A percentile compares a stretch with the other conserved stretches of the same genome.
Evolutionary conservation across 2,888 invertebrate genomes (phyloP).

Genomic region (Linnaemya vulpina): DNA sequence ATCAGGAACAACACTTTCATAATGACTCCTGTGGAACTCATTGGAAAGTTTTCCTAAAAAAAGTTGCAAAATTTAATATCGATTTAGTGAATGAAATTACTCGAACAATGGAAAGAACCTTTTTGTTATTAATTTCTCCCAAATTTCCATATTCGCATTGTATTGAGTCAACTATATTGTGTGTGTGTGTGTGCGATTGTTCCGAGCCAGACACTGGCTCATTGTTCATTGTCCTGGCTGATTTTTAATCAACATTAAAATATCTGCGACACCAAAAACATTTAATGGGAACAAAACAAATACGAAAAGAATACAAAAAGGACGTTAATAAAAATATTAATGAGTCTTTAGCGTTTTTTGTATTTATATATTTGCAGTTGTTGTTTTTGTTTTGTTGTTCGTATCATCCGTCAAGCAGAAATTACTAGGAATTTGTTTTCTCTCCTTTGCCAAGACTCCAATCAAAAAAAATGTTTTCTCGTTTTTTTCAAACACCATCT

Average conservation of each 20-base stretch:
- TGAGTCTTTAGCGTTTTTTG: slow-evolving; percentile 79
- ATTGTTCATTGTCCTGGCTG: slow-evolving; percentile 67
- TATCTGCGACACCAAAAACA: slow-evolving; percentile 64
- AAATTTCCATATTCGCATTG: neutral
- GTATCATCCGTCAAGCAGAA: slow-evolving; percentile 59
- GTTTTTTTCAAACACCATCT: slow-evolving; percentile 22
- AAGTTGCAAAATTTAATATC: too few relatives aligned
- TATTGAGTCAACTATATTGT: neutral
- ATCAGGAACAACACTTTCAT: too few relatives aligned
- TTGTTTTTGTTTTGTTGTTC: slow-evolving; percentile 47
- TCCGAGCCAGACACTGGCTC: slow-evolving; percentile 60
- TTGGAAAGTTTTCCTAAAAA: too few relatives aligned
- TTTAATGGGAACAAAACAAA: slow-evolving; percentile 40
- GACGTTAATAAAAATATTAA: slow-evolving; percentile 76
- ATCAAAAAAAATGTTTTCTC: neutral
- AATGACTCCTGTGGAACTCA: too few relatives aligned
- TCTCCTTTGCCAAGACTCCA: slow-evolving; percentile 1
- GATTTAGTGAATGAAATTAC: neutral
- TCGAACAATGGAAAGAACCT: neutral
- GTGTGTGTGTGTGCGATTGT: slow-evolving; percentile 4
- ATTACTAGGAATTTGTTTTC: slow-evolving; percentile 64
- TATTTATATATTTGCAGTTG: slow-evolving; percentile 34
- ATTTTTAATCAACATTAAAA: slow-evolving; percentile 72
- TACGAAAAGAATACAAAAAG: slow-evolving; percentile 48
- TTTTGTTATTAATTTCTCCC: slow-evolving; percentile 2